phyloP scores from a whole-genome alignment of 2,888 invertebrate species.

The Slavum lentiscoides region DNA sequence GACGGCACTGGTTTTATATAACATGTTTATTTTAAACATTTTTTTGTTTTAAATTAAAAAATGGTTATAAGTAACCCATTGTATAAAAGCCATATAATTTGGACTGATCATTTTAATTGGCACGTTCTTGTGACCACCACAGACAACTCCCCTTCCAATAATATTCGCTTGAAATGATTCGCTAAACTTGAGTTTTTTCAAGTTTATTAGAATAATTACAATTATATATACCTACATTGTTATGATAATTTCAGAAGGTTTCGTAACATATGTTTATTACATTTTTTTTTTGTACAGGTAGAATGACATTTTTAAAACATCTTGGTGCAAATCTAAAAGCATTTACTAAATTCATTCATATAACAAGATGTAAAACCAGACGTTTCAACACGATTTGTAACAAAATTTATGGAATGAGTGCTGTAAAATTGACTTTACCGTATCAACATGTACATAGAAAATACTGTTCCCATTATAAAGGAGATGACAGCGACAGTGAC shows the following conservation, averaged over 20 bases:
- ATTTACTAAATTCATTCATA: neutral
- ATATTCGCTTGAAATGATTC: no score
- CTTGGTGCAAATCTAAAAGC: conserved; percentile 8
- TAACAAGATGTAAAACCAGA: conserved; percentile 10
- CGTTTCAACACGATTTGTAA: neutral
- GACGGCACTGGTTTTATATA: no score
- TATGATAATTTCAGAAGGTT: neutral
- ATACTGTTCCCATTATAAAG: conserved; percentile 32
- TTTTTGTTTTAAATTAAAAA: no score
- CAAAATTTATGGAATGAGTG: conserved; percentile 2
- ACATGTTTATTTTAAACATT: no score
- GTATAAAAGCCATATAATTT: no score
- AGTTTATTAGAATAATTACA: no score
- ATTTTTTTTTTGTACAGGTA: conserved; percentile 18
- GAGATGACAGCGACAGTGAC: conserved; percentile 38
- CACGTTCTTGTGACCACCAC: no score
- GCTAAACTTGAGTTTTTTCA: no score
- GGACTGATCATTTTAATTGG: no score
- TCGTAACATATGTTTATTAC: neutral
- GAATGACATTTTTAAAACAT: conserved; percentile 41
- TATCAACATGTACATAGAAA: conserved; percentile 22
- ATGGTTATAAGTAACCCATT: no score
- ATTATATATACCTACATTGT: no score
- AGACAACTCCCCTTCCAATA: no score
- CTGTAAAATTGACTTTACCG: conserved; percentile 7